Conservation (phyloP, 2,888 invertebrate species). For the Idaea biselata region DNA sequence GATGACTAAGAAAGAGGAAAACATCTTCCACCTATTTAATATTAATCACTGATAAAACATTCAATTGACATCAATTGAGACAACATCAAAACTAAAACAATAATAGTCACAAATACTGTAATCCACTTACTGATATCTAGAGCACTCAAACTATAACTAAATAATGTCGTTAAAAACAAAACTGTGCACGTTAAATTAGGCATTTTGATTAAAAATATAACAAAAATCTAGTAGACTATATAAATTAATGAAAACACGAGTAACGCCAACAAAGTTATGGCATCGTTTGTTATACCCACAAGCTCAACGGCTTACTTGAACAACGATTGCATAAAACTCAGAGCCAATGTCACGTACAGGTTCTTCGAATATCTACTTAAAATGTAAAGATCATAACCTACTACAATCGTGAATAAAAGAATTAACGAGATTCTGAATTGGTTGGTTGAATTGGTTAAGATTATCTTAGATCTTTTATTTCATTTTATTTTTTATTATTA, state of each 20-base stretch:
- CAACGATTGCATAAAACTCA: slow-evolving; percentile 53
- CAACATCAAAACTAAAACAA: not conserved
- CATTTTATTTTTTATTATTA: too few species aligned
- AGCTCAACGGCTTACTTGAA: slow-evolving; percentile 25
- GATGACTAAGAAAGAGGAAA: not conserved
- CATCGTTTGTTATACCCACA: slow-evolving; percentile 34
- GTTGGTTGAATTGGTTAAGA: too few species aligned
- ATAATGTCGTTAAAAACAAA: slow-evolving; percentile 36
- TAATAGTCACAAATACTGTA: not conserved
- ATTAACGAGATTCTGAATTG: slow-evolving; percentile 10
- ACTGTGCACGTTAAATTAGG: slow-evolving; percentile 19
- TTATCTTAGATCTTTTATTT: too few species aligned
- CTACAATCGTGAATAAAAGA: slow-evolving; percentile 21
- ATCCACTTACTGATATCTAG: slow-evolving; percentile 56
- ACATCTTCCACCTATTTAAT: not conserved
- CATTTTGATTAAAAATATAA: slow-evolving; percentile 14
- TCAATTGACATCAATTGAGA: not conserved
- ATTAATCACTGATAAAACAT: not conserved
- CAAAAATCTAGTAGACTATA: slow-evolving; percentile 2
- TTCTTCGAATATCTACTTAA: slow-evolving; percentile 46
- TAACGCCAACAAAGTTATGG: slow-evolving; percentile 28
- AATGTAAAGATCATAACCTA: slow-evolving; percentile 25
- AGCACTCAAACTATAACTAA: slow-evolving; percentile 42
- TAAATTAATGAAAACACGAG: slow-evolving; percentile 26
- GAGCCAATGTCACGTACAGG: slow-evolving; percentile 53